These are phyloP conservation scores for Thalassarche chlororhynchos DNA, from an alignment of 2,113 vertebrate genomes.

Conservation along the genomic window DNA sequence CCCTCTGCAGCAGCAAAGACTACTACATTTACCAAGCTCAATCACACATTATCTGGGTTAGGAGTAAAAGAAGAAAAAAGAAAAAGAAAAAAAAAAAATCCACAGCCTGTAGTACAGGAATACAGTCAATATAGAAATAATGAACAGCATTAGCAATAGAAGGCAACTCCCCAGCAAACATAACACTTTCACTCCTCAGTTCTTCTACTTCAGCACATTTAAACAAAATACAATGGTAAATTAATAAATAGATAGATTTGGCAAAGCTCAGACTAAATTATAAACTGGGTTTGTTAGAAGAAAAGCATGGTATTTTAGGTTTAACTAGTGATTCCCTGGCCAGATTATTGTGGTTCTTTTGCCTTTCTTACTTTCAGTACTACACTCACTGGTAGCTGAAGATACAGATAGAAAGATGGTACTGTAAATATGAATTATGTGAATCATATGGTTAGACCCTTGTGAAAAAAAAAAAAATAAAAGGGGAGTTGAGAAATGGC, in stretches of 20 bases:
- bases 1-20: conserved; percentile 76
- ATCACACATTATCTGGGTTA: conserved; percentile 72
- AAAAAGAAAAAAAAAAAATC: background rate
- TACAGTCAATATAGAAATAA: conserved; percentile 65
- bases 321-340: conserved; percentile 64
- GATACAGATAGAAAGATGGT: conserved; percentile 82
- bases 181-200: conserved; percentile 51
- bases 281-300: conserved; percentile 17
- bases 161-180: conserved; percentile 54
- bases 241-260: conserved; percentile 43
- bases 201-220: conserved; percentile 63
- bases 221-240: conserved; percentile 35
- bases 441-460: conserved; percentile 84
- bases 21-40: conserved; percentile 73
- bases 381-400: conserved; percentile 71
- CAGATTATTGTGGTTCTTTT: conserved; percentile 73
- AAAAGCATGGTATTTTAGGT: conserved; percentile 64
- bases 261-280: conserved; percentile 51
- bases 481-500: conserved; percentile 87
- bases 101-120: conserved; percentile 35
- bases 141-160: conserved; percentile 59
- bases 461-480: conserved; percentile 72
- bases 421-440: conserved; percentile 86
- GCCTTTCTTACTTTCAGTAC: conserved; percentile 72
- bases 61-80: conserved; percentile 57